A percentile compares a stretch with the other conserved stretches of the same genome.
These are phyloP conservation scores for Periplaneta americana DNA, from an alignment of 1,140 invertebrate genomes.

Conservation along the genomic window DNA sequence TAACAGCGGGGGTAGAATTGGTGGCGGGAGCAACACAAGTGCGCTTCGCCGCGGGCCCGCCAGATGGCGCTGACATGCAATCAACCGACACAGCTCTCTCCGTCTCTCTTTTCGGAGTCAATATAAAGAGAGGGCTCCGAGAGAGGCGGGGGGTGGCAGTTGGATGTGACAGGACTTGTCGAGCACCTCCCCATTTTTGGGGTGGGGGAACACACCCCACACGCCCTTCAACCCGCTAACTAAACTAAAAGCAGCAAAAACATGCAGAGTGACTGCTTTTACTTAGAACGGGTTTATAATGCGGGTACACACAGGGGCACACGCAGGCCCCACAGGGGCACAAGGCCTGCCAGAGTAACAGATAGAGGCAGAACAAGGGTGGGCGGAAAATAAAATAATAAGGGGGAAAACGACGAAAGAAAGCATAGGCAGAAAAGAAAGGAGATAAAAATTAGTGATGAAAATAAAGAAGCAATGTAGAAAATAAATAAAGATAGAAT, in stretches of 20 bases:
- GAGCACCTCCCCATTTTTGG: neutral
- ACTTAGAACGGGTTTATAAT: neutral
- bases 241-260: neutral
- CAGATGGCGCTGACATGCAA: neutral
- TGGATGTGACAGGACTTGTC: neutral
- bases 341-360: too few species aligned
- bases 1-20: neutral
- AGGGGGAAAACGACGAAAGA: too few species aligned
- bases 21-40: neutral
- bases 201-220: neutral
- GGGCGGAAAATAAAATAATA: too few species aligned
- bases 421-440: too few species aligned
- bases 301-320: neutral
- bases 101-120: neutral
- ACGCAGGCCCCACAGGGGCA: too few species aligned
- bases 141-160: neutral
- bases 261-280: neutral
- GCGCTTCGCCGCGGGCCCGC: neutral
- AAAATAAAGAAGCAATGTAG: too few species aligned
- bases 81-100: neutral
- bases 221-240: neutral
- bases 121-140: neutral
- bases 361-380: too few species aligned
- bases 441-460: too few species aligned
- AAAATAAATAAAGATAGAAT: too few species aligned